Percentiles rank a stretch among this genome's conserved stretches.
Conservation (phyloP, 1,140 invertebrate genomes). For the Dreissena polymorpha region DNA sequence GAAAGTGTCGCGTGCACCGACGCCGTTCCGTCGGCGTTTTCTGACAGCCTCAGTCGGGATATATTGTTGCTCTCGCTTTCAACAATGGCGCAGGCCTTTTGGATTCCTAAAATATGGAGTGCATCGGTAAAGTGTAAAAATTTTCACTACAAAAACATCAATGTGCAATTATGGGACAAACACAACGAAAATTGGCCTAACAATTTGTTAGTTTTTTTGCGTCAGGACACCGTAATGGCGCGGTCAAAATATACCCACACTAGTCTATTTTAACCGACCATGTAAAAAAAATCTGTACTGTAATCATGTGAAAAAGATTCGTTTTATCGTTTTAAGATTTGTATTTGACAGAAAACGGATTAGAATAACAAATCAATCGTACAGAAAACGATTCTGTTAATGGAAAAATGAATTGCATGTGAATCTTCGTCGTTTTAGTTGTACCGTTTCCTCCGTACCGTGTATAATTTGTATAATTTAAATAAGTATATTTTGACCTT, state of each 20-base stretch:
- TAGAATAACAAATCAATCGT: too few relatives aligned
- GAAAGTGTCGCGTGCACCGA: background rate
- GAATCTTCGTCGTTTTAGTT: too few relatives aligned
- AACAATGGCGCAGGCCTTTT: conserved; percentile 13
- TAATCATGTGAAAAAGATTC: too few relatives aligned
- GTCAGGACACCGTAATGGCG: background rate
- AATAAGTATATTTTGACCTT: too few relatives aligned
- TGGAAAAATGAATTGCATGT: too few relatives aligned
- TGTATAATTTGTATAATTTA: too few relatives aligned
- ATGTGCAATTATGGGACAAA: background rate
- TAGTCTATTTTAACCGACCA: background rate
- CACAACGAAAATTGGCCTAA: background rate
- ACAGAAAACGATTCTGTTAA: too few relatives aligned
- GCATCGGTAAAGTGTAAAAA: too few relatives aligned
- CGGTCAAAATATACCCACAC: background rate
- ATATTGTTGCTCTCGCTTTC: conserved; percentile 20
- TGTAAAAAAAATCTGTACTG: too few relatives aligned
- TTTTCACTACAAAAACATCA: background rate
- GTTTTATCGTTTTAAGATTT: too few relatives aligned
- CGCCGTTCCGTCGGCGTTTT: conserved; percentile 5
- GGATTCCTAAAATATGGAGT: conserved; percentile 5
- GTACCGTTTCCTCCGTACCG: too few relatives aligned
- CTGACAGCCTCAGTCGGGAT: background rate
- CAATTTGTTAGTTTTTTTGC: background rate
- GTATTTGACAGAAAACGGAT: too few relatives aligned